A percentile compares a stretch with the other conserved stretches of the same genome.
Conservation (phyloP, 2,888 invertebrate genomes). For the Venustoraphidia nigricollis region DNA sequence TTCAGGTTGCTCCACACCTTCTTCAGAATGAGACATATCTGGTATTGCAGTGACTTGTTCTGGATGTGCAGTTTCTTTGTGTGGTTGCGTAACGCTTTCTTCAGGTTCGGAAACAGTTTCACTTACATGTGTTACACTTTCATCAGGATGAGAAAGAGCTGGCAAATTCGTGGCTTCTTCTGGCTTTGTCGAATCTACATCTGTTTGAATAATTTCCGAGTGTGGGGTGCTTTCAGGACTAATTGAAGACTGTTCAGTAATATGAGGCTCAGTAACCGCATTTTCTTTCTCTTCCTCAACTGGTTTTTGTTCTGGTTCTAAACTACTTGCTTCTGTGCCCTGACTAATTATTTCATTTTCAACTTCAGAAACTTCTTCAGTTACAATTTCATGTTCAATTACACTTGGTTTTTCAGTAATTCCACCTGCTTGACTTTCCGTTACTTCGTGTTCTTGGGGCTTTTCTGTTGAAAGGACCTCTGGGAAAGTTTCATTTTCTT, state of each 20-base stretch:
- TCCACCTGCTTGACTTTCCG: background rate
- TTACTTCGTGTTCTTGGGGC: conserved; percentile 4
- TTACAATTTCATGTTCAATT: background rate
- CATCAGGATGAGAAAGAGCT: background rate
- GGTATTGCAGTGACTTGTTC: conserved; percentile 1
- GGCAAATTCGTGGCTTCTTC: conserved; percentile 4
- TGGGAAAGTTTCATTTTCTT: background rate
- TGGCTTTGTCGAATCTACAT: conserved; percentile 2
- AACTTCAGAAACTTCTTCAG: conserved; percentile 4
- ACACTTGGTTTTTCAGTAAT: conserved; percentile 4
- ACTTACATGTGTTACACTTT: conserved; percentile 1
- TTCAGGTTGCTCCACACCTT: no score
- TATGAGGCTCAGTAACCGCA: background rate
- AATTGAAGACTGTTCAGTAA: background rate
- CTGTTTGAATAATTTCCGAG: conserved; percentile 2
- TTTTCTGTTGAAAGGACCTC: conserved; percentile 3
- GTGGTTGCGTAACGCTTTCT: background rate
- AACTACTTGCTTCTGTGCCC: background rate
- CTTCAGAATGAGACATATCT: no score
- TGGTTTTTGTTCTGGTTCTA: conserved; percentile 6
- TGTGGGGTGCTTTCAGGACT: no score
- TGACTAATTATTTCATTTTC: conserved; percentile 4
- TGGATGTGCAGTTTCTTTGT: conserved; percentile 6
- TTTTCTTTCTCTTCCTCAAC: conserved; percentile 1
- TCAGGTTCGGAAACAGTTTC: conserved; percentile 1